Evolutionary conservation across 2,888 invertebrate genomes (phyloP).

Genomic region (Erebia aethiops): DNA sequence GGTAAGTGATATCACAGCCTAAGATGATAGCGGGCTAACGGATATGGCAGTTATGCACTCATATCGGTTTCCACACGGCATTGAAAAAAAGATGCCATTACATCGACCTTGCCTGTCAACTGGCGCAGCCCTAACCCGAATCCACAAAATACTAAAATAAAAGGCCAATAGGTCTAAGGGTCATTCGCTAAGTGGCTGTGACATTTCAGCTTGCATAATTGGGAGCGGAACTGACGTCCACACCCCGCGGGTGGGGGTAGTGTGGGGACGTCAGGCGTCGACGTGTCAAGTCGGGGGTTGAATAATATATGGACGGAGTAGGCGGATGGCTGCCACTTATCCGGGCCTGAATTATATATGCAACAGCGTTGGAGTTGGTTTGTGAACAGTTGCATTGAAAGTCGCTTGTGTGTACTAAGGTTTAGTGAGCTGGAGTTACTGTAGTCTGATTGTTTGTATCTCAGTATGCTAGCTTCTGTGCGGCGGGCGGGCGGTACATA

Average conservation of each 20-base stretch:
- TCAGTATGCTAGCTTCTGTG: background rate
- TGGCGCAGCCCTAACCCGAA: constrained; percentile 60
- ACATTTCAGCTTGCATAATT: constrained; percentile 81
- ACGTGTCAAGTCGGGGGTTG: constrained; percentile 77
- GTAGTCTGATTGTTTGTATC: background rate
- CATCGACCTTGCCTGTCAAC: constrained; percentile 47
- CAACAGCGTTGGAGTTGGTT: constrained; percentile 54
- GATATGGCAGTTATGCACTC: too few relatives aligned
- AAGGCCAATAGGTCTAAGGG: constrained; percentile 81
- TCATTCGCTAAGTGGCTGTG: constrained; percentile 74
- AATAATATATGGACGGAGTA: constrained; percentile 76
- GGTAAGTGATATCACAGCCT: too few relatives aligned
- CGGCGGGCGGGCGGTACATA: too few relatives aligned
- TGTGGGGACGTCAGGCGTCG: constrained; percentile 63
- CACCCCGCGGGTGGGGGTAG: constrained; percentile 44
- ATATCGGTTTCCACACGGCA: too few relatives aligned
- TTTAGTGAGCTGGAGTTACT: constrained; percentile 11
- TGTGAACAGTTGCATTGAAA: constrained; percentile 48
- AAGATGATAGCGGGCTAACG: too few relatives aligned
- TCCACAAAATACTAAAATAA: constrained; percentile 66
- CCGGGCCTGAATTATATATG: constrained; percentile 73
- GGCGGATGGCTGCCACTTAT: constrained; percentile 79
- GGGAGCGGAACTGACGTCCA: constrained; percentile 72
- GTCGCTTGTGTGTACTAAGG: constrained; percentile 26
- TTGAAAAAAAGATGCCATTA: constrained; percentile 10